Evolutionary conservation across 2,888 invertebrate genomes (phyloP), one percentile per base, ranked within the genome.

Genomic region (Tryphoninae sp.): DNA sequence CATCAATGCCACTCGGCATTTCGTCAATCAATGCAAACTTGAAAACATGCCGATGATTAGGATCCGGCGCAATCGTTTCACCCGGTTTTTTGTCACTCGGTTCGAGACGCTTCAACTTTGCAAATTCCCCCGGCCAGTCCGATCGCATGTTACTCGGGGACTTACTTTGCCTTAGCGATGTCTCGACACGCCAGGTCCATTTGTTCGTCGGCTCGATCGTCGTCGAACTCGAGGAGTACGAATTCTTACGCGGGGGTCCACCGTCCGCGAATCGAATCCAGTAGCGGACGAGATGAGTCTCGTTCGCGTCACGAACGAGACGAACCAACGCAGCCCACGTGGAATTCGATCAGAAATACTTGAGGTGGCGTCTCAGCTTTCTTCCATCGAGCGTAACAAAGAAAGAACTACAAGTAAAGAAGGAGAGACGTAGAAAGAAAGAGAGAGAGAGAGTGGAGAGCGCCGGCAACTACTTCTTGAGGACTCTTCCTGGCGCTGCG

Each of bases 281-380:
- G 62, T 9, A 26, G 53, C 51, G 19, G 58, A 51, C 40, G 23
- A 33, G 87, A 87, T 86, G 88, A 86, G 88, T 89, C 88, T 89
- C 88, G 19, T 45, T 19, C 87, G 88, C 89, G 88, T 88, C 83
- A 71, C 71, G 84, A 81, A 83, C 67, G 75, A 86, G 87, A 86
- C 85, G 87, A 84, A 84, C 87, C 85, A 83, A 72, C 79, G 80
- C 71, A 78, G 82, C 72, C 80, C 90, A 88, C 89, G 88, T 87
- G 91, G 91, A 91, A 92, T 92, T 89, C 89, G 91, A 91, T 91
- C 90, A 90, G 90, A 92, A 91, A 92, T 92, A 91, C 89, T 91
- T 91, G 88, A 89, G 90, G 90, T 90, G 90, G 91, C 90, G 91
- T 91, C 90, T 88, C 86, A 86, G 86, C 80, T 83, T 83, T 78